A percentile compares a stretch with the other conserved stretches of the same genome.
Conservation (phyloP, 2,888 invertebrate genomes). For the Tipula vernalis region DNA sequence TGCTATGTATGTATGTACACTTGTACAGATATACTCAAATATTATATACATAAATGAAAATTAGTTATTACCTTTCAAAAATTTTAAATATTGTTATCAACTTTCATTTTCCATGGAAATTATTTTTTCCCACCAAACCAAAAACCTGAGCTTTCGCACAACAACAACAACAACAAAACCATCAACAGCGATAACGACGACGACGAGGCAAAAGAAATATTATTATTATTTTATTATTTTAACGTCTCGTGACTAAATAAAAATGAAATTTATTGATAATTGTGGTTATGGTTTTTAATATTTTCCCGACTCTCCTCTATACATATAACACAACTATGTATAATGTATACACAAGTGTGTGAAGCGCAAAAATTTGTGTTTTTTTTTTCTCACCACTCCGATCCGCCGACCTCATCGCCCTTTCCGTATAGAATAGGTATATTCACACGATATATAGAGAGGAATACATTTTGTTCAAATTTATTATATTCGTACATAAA, state of each 20-base stretch:
- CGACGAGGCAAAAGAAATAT: not conserved
- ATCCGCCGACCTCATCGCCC: not conserved
- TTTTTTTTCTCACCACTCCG: not conserved
- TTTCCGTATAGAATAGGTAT: not conserved
- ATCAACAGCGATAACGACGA: not conserved
- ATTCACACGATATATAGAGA: not conserved
- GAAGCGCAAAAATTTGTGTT: not conserved
- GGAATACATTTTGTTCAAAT: not conserved
- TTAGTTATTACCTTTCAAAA: slow-evolving; percentile 4
- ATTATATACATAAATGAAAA: not conserved
- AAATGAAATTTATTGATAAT: not conserved
- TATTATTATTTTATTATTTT: not conserved
- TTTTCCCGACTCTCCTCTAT: no score
- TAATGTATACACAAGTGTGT: not conserved
- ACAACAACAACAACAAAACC: not conserved
- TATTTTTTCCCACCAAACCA: not conserved
- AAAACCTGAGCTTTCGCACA: not conserved
- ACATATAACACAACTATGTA: no score
- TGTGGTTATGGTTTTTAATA: slow-evolving; percentile 4
- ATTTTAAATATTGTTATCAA: not conserved
- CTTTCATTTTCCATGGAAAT: not conserved
- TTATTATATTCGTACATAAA: not conserved
- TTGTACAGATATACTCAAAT: not conserved
- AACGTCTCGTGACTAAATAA: slow-evolving; percentile 4
- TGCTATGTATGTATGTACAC: not conserved